Evolutionary conservation across 2,888 invertebrate species (phyloP), one percentile per base, ranked within the genome.

Genomic region (Cynaeus angustus): DNA sequence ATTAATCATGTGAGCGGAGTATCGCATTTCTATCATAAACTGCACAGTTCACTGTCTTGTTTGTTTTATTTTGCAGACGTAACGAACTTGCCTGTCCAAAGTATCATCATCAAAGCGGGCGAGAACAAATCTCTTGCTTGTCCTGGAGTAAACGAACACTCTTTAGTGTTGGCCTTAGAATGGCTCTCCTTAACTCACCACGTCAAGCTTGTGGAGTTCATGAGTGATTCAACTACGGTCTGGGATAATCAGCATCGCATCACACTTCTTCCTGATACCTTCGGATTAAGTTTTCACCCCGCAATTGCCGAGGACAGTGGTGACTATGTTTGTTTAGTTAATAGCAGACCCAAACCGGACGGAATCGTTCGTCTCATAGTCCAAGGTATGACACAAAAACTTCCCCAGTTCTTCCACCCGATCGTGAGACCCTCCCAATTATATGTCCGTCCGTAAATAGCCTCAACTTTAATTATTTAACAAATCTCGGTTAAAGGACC

Each of bases 291-390:
- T 74, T 89, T 91, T 80, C 87, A 88, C 78, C 91, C 91, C 52
- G 89, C 90, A 6, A 82, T 86, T 73, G 89, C 90, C 45, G 85
- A 87, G 68, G 91, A 91, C 83, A 90, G 88, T 74, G 90, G 89
- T 43, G 89, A 90, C 79, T 92, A 92, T 81, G 87, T 89, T 76
- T 92, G 91, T 78, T 86, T 91, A 75, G 90, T 91, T 78, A 92
- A 92, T 85, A 90, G 89, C 82, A 87, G 91, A 48, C 89, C 89
- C 67, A 88, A 88, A 81, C 90, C 91, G 10, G 91, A 91, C 81
- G 89, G 89, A 38, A 86, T 91, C 75, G 88, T 91, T 73, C 88
- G 88, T 78, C 88, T 92, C 77, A 86, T 89, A 75, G 91, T 92
- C 68, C 89, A 91, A 88, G 91, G 91, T 91, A 84, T 87, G 87